Evolutionary conservation across 2,797 vertebrate species (phyloP), one percentile per base, ranked within the genome.

Genomic region (Gobio occitaniae): DNA sequence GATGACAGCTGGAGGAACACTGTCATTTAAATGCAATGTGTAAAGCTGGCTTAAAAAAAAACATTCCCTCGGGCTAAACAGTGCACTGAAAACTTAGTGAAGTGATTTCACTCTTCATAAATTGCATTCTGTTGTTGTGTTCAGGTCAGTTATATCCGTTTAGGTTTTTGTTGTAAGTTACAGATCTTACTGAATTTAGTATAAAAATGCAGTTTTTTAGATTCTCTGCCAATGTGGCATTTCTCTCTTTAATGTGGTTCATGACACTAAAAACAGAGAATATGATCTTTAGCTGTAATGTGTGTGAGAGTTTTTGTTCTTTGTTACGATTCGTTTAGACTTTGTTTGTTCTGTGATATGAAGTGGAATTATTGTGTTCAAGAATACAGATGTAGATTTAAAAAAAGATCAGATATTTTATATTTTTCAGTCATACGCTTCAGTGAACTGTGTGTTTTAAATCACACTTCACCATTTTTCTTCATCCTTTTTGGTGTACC

Each of bases 1-100:
- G n/a, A 47, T 88, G 87, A 78, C 86, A 87, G 86, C 82, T 83
- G 84, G 84, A 87, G 78, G 63, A 87, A 87, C 54, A 41, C 50
- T 80, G 85, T 80, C 77, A 85, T 89, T 25, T 83, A 83, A 78
- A 80, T 82, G 84, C 69, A 70, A 19, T 69, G 82, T 84, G 52
- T 56, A 80, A 83, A 77, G 72, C 38, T 72, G 82, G 80, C 84
- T 16, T 72, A 50, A 80, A 83, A 84, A 25, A 32, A 80, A 72
- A 48, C 80, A 74, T 65, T 77, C 80, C 85, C 72, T 86, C 52
- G 38, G 71, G 85, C 76, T 80, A 78, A 76, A 84, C 56, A 80
- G 56, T 44, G 48, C 76, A 82, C 29, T 68, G 25, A 78, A 50
- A 83, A 61, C 78, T 32, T 76, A 15, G 25, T 75, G 29, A 76